A percentile compares a stretch with the other conserved stretches of the same genome.
Conservation (phyloP, 2,797 vertebrate genomes). For the Tapirus indicus region DNA sequence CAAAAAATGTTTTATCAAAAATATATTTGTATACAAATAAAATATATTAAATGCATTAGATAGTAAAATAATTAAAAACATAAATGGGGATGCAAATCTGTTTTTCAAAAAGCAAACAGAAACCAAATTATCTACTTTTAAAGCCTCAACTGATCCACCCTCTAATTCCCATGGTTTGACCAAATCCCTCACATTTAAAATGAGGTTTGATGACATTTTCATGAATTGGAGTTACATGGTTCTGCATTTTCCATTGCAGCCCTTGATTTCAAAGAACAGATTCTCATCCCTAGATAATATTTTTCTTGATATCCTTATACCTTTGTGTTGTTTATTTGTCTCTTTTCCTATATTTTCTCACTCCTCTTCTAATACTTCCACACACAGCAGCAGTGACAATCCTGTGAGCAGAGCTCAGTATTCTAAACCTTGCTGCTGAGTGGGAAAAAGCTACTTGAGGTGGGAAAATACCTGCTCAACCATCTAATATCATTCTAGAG, state of each 20-base stretch:
- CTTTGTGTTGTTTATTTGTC: neutral
- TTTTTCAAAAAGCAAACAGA: neutral
- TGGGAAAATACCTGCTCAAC: neutral
- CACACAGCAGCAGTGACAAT: neutral
- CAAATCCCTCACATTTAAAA: neutral
- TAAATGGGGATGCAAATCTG: neutral
- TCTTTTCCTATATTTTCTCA: neutral
- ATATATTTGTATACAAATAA: neutral
- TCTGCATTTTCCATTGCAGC: neutral
- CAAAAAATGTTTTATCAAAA: neutral
- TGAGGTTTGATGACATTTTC: neutral
- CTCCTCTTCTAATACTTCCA: neutral
- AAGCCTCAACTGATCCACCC: neutral
- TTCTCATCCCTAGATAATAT: neutral
- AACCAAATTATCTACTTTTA: neutral
- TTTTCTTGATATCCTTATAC: neutral
- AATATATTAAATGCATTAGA: neutral
- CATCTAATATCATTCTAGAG: neutral
- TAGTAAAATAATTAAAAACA: neutral
- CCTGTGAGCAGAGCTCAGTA: neutral
- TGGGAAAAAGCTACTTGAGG: neutral
- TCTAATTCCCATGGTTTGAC: neutral
- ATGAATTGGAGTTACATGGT: neutral
- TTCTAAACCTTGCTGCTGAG: neutral
- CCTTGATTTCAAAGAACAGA: neutral